Evolutionary conservation across 1,140 invertebrate species (phyloP).

Genomic region (Eulimnadia texana): DNA sequence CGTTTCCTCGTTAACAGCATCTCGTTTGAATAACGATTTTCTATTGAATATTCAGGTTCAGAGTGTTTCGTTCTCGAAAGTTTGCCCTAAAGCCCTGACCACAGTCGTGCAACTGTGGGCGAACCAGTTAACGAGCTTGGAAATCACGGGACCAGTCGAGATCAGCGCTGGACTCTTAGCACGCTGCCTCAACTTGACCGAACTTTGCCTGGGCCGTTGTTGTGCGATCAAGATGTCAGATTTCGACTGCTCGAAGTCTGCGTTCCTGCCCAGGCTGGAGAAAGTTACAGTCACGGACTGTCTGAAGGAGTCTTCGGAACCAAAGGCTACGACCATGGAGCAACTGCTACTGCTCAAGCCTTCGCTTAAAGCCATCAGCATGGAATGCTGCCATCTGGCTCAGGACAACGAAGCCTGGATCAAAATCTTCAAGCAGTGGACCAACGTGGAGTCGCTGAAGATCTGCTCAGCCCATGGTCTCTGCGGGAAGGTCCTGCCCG

Average conservation of each 20-base stretch:
- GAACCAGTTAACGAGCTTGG: neutral
- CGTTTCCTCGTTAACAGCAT: too few relatives aligned
- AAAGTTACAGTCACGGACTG: neutral
- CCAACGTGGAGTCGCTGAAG: neutral
- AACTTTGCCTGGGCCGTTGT: too few relatives aligned
- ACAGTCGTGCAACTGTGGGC: neutral
- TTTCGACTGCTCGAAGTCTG: neutral
- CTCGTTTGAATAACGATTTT: too few relatives aligned
- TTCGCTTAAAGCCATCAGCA: neutral
- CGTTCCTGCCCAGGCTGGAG: neutral
- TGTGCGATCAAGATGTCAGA: neutral
- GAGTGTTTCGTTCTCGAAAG: neutral
- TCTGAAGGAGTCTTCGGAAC: neutral
- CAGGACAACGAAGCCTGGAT: neutral
- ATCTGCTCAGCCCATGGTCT: neutral
- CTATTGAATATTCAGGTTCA: too few relatives aligned
- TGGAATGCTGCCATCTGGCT: neutral
- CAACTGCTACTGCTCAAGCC: neutral
- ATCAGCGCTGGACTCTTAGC: neutral
- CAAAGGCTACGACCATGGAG: neutral
- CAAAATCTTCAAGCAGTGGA: neutral
- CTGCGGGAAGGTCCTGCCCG: neutral
- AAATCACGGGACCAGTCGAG: neutral
- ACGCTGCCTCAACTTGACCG: neutral
- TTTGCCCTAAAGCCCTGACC: neutral